phyloP scores from a whole-genome alignment of 2,888 invertebrate species.

The Trachelus troglodyta region DNA sequence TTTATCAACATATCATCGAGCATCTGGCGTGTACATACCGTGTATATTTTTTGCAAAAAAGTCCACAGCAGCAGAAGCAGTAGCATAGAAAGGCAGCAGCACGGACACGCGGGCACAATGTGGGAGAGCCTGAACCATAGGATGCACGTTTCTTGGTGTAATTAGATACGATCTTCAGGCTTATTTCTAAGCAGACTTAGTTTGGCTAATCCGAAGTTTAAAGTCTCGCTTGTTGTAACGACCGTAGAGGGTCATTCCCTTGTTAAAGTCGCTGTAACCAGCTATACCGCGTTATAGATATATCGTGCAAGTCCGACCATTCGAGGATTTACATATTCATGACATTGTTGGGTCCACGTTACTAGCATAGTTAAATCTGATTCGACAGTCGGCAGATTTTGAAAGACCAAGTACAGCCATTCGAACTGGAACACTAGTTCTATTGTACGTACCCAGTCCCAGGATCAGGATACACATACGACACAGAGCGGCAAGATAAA shows the following conservation, averaged over 20 bases:
- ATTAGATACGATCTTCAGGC: slow-evolving; percentile 1
- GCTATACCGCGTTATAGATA: slow-evolving; percentile 35
- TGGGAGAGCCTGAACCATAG: background rate
- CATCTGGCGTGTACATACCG: background rate
- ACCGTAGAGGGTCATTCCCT: slow-evolving; percentile 28
- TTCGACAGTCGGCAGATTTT: background rate
- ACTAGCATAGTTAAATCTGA: background rate
- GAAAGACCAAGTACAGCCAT: background rate
- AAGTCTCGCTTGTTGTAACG: slow-evolving; percentile 32
- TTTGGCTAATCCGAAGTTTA: slow-evolving; percentile 21
- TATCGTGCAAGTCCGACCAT: slow-evolving; percentile 19
- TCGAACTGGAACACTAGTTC: background rate
- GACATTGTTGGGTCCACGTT: slow-evolving; percentile 21
- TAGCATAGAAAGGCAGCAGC: background rate
- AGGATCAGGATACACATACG: background rate
- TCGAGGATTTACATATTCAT: slow-evolving; percentile 49
- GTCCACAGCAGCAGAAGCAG: background rate
- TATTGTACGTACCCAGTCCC: background rate
- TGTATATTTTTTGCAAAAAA: background rate
- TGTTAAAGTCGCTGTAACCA: background rate
- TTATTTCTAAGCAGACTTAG: slow-evolving; percentile 1
- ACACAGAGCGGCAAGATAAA: background rate
- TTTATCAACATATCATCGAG: background rate
- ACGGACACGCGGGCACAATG: background rate
- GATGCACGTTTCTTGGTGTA: background rate